Evolutionary conservation across 2,888 invertebrate genomes (phyloP), one percentile per base, ranked within the genome.

Genomic region (Cacoxenus indagator): DNA sequence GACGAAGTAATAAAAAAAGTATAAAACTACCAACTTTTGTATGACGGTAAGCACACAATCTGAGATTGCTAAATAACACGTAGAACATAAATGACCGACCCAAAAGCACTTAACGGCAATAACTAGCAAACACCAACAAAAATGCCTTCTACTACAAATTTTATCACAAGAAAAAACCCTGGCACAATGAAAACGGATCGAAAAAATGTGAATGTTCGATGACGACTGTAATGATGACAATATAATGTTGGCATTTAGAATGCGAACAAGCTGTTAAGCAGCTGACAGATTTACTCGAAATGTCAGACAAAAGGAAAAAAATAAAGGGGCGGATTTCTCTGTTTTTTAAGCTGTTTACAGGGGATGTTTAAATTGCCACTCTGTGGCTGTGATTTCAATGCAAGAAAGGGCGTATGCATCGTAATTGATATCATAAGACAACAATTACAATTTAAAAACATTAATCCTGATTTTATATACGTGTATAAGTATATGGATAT

Each of bases 191-290:
- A n/a, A n/a, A n/a, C n/a, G n/a, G n/a, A 19, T 11, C 19, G n/a
- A 8, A 19, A 48, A n/a, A 48, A 54, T 14, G 54, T 9, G 11
- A 26, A 54, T 54, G 9, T 26, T 54, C n/a, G n/a, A n/a, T 55
- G 55, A 55, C 26, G 55, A 26, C 54, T 55, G 24, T 55, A 80
- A 77, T 80, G 82, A 80, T 80, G 79, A 80, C 80, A 78, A 80
- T 82, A 82, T 80, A 82, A 80, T 80, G 80, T 80, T 80, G 76
- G 76, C 80, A 77, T 82, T 80, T 76, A 78, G 71, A 73, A 80
- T 81, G 77, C 76, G 70, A 73, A 70, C 79, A 80, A 80, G 82
- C 82, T 80, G 79, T 71, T 77, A 75, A 77, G 77, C 80, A 78
- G 80, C 73, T 82, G 78, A 70, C 82, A 80, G 82, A 80, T 80